Evolutionary conservation across 2,113 vertebrate species (phyloP).

Genomic region (Gnathonemus longibarbis): DNA sequence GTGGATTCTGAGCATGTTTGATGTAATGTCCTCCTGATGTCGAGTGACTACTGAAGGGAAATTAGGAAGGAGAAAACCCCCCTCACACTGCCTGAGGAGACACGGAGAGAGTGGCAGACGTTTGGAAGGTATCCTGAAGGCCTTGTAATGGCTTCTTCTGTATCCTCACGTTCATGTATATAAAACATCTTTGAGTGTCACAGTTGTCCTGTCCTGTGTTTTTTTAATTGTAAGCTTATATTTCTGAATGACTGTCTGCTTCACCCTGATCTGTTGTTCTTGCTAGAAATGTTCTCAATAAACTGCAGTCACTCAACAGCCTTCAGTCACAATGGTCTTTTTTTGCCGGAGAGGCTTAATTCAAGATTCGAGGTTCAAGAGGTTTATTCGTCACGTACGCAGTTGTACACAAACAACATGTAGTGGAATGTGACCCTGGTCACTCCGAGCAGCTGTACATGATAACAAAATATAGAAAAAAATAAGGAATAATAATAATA

Average conservation of each 20-base stretch:
- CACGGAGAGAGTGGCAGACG: not conserved
- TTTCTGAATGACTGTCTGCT: not conserved
- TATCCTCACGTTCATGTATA: not conserved
- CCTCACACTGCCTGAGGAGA: not conserved
- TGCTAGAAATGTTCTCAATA: not conserved
- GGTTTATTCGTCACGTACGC: no score
- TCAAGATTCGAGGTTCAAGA: no score
- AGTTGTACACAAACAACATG: no score
- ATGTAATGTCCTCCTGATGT: not conserved
- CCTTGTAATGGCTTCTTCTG: not conserved
- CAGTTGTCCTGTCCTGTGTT: not conserved
- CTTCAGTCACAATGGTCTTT: not conserved
- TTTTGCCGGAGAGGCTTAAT: not conserved
- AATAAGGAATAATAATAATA: no score
- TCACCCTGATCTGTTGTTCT: not conserved
- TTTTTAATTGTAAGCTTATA: not conserved
- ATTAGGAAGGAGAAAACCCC: not conserved
- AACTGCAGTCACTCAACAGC: not conserved
- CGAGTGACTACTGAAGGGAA: not conserved
- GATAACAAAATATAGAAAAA: no score
- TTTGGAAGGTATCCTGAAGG: not conserved
- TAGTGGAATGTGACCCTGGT: no score
- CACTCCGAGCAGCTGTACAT: no score
- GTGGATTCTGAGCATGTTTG: not conserved
- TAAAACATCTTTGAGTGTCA: not conserved